Evolutionary conservation across 2,797 vertebrate species (phyloP), one percentile per base, ranked within the genome.

Genomic region (Gallirallus australis): DNA sequence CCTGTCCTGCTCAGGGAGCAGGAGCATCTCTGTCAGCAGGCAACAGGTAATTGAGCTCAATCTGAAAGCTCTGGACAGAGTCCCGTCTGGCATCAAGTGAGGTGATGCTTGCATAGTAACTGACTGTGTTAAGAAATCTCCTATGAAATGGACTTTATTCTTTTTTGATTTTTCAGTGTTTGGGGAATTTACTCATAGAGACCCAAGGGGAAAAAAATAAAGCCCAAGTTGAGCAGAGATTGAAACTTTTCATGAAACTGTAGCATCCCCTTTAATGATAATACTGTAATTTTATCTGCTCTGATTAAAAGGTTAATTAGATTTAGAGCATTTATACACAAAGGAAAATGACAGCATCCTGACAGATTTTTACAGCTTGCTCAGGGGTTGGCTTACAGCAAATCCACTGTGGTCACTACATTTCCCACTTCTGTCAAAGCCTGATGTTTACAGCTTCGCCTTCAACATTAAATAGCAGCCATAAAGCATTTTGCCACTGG

Each of bases 221-320:
- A 13, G 17, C 48, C 10, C 37, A 68, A 61, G 9, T 47, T 91
- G 42, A 92, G 24, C 59, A 68, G 33, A 78, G 76, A 79, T 83
- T 40, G 35, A 85, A 70, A 39, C 47, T 92, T 90, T 85, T 80
- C 35, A 33, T 85, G 52, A 53, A 81, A 60, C 33, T 89, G 72
- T 75, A 65, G 11, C 75, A 68, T 59, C 31, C 25, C 33, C 60
- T 96, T 92, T 84, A 37, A 50, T 90, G 64, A 61, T 78, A 94
- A 77, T 66, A 52, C 48, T 1, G 1, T 70, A 37, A 65, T 93
- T 95, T 89, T 84, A 68, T 87, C 91, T 75, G 72, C 56, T 82
- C 64, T 86, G 57, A 84, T 92, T 86, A 86, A 96, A 97, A 96
- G 87, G 78, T 97, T 95, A 91, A 82, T 85, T 92, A 80, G 82